These are phyloP conservation scores for Peromyscus melanophrys DNA, from an alignment of 2,797 vertebrate genomes.

Conservation along the genomic window DNA sequence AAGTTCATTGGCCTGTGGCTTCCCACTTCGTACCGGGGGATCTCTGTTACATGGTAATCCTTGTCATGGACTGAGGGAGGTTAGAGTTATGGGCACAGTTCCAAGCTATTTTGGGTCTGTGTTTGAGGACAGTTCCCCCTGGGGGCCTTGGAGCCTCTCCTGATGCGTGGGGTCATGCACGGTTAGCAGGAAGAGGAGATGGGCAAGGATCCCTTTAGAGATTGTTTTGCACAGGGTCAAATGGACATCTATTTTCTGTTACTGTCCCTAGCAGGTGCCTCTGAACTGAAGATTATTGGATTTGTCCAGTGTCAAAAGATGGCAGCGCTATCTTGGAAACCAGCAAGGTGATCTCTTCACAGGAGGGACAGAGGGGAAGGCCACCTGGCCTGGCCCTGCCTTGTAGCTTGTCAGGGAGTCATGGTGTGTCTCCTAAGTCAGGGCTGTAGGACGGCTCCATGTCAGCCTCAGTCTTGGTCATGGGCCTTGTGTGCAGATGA, in stretches of 20 bases:
- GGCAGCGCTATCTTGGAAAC: conserved; percentile 48
- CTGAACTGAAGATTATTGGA: not conserved
- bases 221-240: not conserved
- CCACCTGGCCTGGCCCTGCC: not conserved
- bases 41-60: not conserved
- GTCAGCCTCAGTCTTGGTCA: not conserved
- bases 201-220: not conserved
- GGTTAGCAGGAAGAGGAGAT: not conserved
- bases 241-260: not conserved
- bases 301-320: conserved; percentile 42
- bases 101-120: not conserved
- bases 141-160: too few relatives aligned
- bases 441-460: too few relatives aligned
- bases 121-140: not conserved
- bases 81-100: not conserved
- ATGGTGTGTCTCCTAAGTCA: not conserved
- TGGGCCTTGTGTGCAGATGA: not conserved
- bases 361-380: not conserved
- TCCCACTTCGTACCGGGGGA: not conserved
- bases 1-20: not conserved
- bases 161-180: not conserved
- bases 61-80: not conserved
- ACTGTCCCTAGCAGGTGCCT: not conserved
- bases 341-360: too few relatives aligned
- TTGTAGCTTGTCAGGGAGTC: not conserved